These are phyloP conservation scores for Melanotaenia maccullochi DNA, from an alignment of 2,797 vertebrate genomes.

Conservation along the genomic window DNA sequence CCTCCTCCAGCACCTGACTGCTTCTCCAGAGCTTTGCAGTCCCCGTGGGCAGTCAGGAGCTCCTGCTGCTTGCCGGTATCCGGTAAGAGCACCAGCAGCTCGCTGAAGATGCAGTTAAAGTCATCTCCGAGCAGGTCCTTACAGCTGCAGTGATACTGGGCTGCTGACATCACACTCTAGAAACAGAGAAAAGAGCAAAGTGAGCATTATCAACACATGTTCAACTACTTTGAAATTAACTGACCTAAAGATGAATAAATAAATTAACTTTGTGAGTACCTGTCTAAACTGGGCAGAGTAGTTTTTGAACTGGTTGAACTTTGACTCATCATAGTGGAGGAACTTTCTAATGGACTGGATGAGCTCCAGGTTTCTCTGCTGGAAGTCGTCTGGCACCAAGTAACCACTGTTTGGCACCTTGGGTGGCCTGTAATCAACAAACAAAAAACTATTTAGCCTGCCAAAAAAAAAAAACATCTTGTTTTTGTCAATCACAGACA, in stretches of 20 bases:
- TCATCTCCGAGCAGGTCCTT: slow-evolving; percentile 92
- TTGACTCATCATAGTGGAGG: slow-evolving; percentile 90
- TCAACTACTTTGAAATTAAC: background rate
- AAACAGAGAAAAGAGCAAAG: slow-evolving; percentile 3
- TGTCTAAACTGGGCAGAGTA: slow-evolving; percentile 97
- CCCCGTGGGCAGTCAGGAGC: slow-evolving; percentile 91
- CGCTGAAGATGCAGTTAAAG: slow-evolving; percentile 92
- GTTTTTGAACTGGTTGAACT: slow-evolving; percentile 95
- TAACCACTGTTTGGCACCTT: slow-evolving; percentile 79
- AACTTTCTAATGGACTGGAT: slow-evolving; percentile 94
- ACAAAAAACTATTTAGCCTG: no score
- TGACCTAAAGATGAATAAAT: background rate
- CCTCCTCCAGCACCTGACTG: slow-evolving; percentile 69
- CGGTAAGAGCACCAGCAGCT: slow-evolving; percentile 94
- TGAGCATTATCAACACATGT: no score
- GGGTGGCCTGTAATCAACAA: slow-evolving; percentile 67
- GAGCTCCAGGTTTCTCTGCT: slow-evolving; percentile 93
- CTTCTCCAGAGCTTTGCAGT: slow-evolving; percentile 85
- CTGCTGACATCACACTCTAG: slow-evolving; percentile 91
- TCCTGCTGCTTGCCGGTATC: slow-evolving; percentile 96
- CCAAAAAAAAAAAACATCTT: background rate
- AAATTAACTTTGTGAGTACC: slow-evolving; percentile 72
- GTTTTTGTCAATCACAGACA: background rate
- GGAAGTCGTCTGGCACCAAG: slow-evolving; percentile 92
- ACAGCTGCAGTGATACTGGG: slow-evolving; percentile 93